Base-by-base conservation (phyloP, 2,113 vertebrate species). In the Alligator sinensis region DNA sequence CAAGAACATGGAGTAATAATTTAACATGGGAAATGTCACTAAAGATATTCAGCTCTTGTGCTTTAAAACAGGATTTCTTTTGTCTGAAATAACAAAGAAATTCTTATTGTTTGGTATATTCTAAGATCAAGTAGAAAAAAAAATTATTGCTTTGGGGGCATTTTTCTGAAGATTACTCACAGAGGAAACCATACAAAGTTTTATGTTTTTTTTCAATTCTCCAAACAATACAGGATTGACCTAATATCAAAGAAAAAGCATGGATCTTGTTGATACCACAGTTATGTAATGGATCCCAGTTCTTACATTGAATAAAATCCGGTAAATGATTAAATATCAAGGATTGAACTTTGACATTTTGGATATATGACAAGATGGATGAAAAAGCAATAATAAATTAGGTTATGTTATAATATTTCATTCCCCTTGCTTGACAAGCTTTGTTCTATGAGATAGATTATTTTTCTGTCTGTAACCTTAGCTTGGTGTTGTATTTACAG, bases 281-380 rank as follows among this genome's bases (percentile, higher is more conserved):
- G 87, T 89, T 95, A 88, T 80, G 78, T 93, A 70, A 70, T 96
- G 89, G 91, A 0, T 93, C 91, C 89, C 94, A 88, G 17, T 83
- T 96, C 81, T 94, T 91, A 70, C 93, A 90, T 81, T 95, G 93
- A 96, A 91, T 91, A 95, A 95, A 54, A 2, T 90, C 88, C 89
- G 82, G 87, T 94, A 94, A 96, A 97, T 99, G 98, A 99, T 99
- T 98, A 99, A 99, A 98, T 98, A 98, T 98, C 94, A 87, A 97
- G 97, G 97, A 98, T 98, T 98, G 97, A 98, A 98, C 97, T 96
- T 96, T 98, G 98, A 98, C 98, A 80, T 98, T 96, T 98, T 98
- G 98, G 98, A 98, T 98, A 98, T 98, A 97, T 97, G 98, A 98
- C 98, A 98, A 99, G 98, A 99, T 98, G 98, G 98, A 99, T 99